These are phyloP conservation scores for Tinea semifulvella DNA, from an alignment of 2,888 invertebrate genomes.

Conservation along the genomic window DNA sequence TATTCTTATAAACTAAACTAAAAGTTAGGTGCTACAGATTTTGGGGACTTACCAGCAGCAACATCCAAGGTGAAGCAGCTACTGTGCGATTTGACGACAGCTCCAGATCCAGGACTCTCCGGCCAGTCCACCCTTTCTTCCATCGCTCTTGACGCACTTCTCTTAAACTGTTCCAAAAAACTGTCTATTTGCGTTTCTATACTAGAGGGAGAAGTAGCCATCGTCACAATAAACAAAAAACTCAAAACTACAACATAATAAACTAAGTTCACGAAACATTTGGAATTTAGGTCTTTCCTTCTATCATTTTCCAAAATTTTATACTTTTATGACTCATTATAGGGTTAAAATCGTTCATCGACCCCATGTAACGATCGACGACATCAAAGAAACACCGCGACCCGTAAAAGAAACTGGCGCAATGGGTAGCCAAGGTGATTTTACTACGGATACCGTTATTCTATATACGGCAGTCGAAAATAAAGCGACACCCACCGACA, in stretches of 20 bases:
- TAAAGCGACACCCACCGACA: constrained; percentile 63
- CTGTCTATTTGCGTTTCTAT: constrained; percentile 87
- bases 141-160: constrained; percentile 81
- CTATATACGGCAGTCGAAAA: constrained; percentile 44
- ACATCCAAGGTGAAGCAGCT: constrained; percentile 58
- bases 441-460: constrained; percentile 58
- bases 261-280: constrained; percentile 2
- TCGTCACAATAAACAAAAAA: constrained; percentile 35
- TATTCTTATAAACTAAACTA: no score
- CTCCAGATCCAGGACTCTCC: constrained; percentile 50
- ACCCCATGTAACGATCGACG: constrained; percentile 36
- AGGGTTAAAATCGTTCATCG: constrained; percentile 40
- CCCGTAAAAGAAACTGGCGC: constrained; percentile 43
- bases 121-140: constrained; percentile 68
- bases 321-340: constrained; percentile 25
- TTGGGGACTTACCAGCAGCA: constrained; percentile 42
- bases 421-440: constrained; percentile 32
- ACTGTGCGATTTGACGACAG: constrained; percentile 57
- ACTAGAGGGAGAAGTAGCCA: constrained; percentile 74
- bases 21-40: no score
- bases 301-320: neutral
- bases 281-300: neutral
- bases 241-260: constrained; percentile 40
- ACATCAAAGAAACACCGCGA: constrained; percentile 46
- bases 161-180: constrained; percentile 83